Percentiles rank a stretch among this genome's conserved stretches.
These are phyloP conservation scores for Rhagium mordax DNA, from an alignment of 2,888 invertebrate genomes.

Conservation along the genomic window DNA sequence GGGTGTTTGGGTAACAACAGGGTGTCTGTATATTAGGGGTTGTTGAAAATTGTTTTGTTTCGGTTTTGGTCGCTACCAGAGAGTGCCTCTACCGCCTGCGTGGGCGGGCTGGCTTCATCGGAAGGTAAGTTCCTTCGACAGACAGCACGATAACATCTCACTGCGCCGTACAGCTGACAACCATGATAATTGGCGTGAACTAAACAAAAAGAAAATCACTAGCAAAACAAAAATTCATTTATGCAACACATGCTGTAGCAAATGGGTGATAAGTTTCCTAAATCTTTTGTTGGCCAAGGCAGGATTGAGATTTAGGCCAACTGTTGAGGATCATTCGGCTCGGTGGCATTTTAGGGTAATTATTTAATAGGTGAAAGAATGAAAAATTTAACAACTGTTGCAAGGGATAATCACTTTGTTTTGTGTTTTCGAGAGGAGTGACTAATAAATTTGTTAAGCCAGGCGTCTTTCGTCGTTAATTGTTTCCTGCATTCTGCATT, in stretches of 20 bases:
- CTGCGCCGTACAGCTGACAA: slow-evolving; percentile 62
- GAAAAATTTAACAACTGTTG: slow-evolving; percentile 35
- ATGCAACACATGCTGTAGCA: slow-evolving; percentile 38
- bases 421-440: slow-evolving; percentile 10
- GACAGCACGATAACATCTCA: slow-evolving; percentile 49
- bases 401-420: slow-evolving; percentile 25
- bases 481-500: slow-evolving; percentile 3
- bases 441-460: slow-evolving; percentile 34
- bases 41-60: no score
- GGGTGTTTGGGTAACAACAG: no score
- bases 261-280: slow-evolving; percentile 27
- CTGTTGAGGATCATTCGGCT: slow-evolving; percentile 30
- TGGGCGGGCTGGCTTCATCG: not conserved
- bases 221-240: slow-evolving; percentile 49
- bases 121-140: slow-evolving; percentile 26
- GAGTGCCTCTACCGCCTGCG: slow-evolving; percentile 17
- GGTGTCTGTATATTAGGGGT: no score
- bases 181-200: slow-evolving; percentile 63
- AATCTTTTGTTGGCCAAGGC: slow-evolving; percentile 30
- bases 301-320: slow-evolving; percentile 37
- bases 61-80: not conserved
- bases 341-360: slow-evolving; percentile 22
- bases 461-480: slow-evolving; percentile 2
- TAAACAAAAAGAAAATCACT: slow-evolving; percentile 57
- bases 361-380: slow-evolving; percentile 31